Evolutionary conservation across 37 sponge, comb jelly and placozoan species (phyloP), one percentile per base, ranked within the genome.

Genomic region (Theonella swinhoei): DNA sequence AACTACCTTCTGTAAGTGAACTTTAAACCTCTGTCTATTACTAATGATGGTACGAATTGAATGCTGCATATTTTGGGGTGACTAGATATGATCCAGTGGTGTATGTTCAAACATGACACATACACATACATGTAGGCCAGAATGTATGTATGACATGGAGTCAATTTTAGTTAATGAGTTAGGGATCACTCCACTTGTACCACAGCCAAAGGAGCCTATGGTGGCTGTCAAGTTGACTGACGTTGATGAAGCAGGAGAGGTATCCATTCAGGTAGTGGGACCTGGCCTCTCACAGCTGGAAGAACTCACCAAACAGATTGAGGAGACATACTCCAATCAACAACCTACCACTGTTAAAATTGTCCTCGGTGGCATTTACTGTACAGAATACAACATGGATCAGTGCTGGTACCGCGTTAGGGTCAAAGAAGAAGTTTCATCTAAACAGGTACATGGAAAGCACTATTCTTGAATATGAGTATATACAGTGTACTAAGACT

Each of bases 221-320:
- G 89, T 83, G 43, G 34, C 79, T 67, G 86, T 90, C 23, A 80
- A 54, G 20, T 77, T 90, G 8, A 85, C 86, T 0, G 86, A 90
- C 35, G 64, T 90, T 4, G 74, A 85, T 35, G 70, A 42, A 36
- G 86, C 75, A 2, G 90, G 90, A 8, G 66, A 84, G 71, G 35
- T 90, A 19, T 78, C 90, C 3, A 63, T 90, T 4, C 90, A 90
- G 81, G 62, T 90, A n/a, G 63, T 65, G 38, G 90, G 90, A 0
- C 90, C 86, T 4, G 86, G 81, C 14, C 60, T 81, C 35, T 61
- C 58, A 41, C 35, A 38, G 0, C 90, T 90, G 26, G 67, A 90
- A 29, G 75, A 81, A 14, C 77, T 90, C 37, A 80, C 85, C 81
- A 80, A 68, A 29, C 63, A 40, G 32, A 90, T 90, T 42, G 85